Conservation (phyloP, 2,888 invertebrate species). For the Creontiades dilutus region DNA sequence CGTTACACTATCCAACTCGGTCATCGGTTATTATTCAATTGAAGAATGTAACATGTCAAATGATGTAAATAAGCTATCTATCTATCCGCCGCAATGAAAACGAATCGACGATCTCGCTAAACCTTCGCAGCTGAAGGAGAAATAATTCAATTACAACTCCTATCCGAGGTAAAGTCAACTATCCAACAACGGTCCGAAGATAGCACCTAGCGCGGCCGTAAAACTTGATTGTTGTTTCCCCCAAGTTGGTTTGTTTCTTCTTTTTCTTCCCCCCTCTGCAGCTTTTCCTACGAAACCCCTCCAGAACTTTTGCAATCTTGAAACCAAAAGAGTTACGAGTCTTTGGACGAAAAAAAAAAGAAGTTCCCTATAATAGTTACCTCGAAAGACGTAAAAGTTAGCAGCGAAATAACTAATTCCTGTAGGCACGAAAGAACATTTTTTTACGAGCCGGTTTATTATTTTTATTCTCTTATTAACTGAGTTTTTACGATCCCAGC, state of each 20-base stretch:
- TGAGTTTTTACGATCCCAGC: constrained; percentile 10
- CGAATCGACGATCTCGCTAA: too few species aligned
- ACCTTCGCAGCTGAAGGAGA: background rate
- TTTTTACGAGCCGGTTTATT: constrained; percentile 26
- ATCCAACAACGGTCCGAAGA: background rate
- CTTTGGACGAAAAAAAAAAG: background rate
- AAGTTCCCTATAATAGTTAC: constrained; percentile 26
- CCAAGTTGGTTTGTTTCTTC: constrained; percentile 3
- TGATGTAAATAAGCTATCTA: too few species aligned
- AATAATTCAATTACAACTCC: background rate
- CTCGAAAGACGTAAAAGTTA: constrained; percentile 10
- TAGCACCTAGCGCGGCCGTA: background rate
- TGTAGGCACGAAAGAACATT: constrained; percentile 26
- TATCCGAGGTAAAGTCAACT: background rate
- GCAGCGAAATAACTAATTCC: constrained; percentile 18
- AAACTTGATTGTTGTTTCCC: constrained; percentile 14
- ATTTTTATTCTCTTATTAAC: constrained; percentile 35
- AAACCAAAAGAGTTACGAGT: constrained; percentile 35
- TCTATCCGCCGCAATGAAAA: too few species aligned
- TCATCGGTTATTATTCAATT: too few species aligned
- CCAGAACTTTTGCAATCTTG: constrained; percentile 19
- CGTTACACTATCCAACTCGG: too few species aligned
- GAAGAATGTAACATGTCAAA: too few species aligned
- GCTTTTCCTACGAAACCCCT: background rate
- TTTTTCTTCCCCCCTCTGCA: background rate